Base-by-base conservation (phyloP, 2,888 invertebrate genomes). In the Augochlorella aurata region DNA sequence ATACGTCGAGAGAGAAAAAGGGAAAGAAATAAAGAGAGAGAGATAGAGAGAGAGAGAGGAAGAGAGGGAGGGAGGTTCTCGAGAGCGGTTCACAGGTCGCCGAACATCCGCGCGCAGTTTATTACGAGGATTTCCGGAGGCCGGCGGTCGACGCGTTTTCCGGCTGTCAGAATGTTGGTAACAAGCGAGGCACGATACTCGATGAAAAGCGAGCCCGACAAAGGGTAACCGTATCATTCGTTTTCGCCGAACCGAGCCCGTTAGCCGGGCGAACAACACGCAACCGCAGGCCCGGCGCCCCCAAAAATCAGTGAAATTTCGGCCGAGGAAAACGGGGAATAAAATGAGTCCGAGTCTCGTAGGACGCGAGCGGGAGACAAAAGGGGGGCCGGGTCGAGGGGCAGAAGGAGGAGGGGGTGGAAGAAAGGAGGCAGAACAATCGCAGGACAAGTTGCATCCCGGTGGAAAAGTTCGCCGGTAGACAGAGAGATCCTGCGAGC, bases 381-480 rank as follows among this genome's bases (percentile, higher is more conserved):
- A 65, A 72, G 24, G 9, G 58, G 54, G 14, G 10, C 29, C 29
- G 38, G 63, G 38, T 38, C 29, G 18, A 38, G 38, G 3, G 18
- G 38, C 9, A 4, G n/a, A n/a, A 3, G 29, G 50, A 18, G 4
- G 45, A 24, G 3, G 49, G n/a, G 21, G 29, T 29, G 52, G 65
- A 71, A 69, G 69, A 73, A 82, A 73, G 82, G 78, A 45, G 65
- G 50, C 73, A 75, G 74, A 84, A 82, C 77, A 84, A 84, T 84
- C 79, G 83, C 65, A 73, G 83, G 83, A 84, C 83, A 84, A 84
- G 83, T 84, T 84, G 70, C 79, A 79, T 58, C 74, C 66, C 79
- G 83, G 61, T 84, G 80, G 80, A 84, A 77, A 83, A 84, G 58
- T 82, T 77, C 73, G 50, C 74, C 29, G 52, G n/a, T 77, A 21